A percentile compares a stretch with the other conserved stretches of the same genome.
Evolutionary conservation across 2,113 vertebrate species (phyloP).

Genomic region (Lepus europaeus): DNA sequence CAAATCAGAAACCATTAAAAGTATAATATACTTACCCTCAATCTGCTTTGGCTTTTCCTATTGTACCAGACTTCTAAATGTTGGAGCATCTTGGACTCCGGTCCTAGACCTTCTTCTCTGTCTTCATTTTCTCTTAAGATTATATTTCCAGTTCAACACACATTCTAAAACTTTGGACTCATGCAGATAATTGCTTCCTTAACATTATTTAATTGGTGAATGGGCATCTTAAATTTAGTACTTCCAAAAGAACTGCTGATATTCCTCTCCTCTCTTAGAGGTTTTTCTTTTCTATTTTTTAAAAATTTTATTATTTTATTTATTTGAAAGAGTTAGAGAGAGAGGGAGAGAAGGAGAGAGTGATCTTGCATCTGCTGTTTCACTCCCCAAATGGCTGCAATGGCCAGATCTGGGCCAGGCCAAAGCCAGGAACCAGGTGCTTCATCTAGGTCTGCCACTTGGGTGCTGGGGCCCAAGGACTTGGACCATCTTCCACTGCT

Average conservation of each 20-base stretch:
- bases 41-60: neutral
- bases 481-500: no score
- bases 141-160: neutral
- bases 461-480: no score
- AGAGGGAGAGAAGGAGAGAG: no score
- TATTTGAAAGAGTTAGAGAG: no score
- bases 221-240: neutral
- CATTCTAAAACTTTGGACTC: neutral
- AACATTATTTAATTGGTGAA: neutral
- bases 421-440: no score
- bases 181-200: neutral
- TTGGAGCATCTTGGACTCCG: neutral
- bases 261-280: neutral
- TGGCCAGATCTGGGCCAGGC: no score
- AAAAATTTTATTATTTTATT: no score
- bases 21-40: neutral
- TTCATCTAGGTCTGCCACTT: no score
- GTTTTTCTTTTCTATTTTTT: neutral
- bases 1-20: constrained; percentile 55
- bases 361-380: no score
- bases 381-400: no score
- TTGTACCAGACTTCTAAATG: neutral
- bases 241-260: neutral
- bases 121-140: neutral
- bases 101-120: neutral